Conservation (phyloP, 1,140 invertebrate species). For the Acromyrmex echinatior region DNA sequence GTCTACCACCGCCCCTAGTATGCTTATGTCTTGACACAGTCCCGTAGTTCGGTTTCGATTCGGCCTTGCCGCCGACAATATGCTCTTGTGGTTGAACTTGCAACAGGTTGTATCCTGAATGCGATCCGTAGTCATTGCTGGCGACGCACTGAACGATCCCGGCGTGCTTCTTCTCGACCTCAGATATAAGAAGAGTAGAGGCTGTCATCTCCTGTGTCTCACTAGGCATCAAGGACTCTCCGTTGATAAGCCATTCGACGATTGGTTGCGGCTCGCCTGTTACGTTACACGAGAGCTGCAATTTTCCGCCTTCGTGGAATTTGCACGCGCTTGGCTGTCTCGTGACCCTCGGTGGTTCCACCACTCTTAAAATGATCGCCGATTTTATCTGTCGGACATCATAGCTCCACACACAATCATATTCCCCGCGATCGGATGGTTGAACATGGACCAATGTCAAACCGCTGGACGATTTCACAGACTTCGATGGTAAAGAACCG, state of each 20-base stretch:
- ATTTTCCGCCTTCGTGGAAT: slow-evolving; percentile 89
- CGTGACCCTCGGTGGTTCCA: slow-evolving; percentile 88
- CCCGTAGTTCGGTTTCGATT: slow-evolving; percentile 78
- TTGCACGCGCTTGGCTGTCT: slow-evolving; percentile 87
- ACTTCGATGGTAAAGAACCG: slow-evolving; percentile 80
- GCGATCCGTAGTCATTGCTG: slow-evolving; percentile 92
- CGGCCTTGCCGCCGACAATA: slow-evolving; percentile 83
- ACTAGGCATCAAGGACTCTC: slow-evolving; percentile 88
- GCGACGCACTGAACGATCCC: slow-evolving; percentile 97
- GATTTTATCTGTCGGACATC: slow-evolving; percentile 81
- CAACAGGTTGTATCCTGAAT: slow-evolving; percentile 87
- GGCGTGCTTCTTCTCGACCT: slow-evolving; percentile 93
- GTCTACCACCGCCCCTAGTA: slow-evolving; percentile 81
- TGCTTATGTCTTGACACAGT: slow-evolving; percentile 81
- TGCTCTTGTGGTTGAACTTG: slow-evolving; percentile 92
- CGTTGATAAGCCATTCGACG: slow-evolving; percentile 95
- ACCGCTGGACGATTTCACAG: slow-evolving; percentile 76
- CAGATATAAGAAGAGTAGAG: slow-evolving; percentile 88
- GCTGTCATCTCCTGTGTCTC: slow-evolving; percentile 87
- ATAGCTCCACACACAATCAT: slow-evolving; percentile 85
- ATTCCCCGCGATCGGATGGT: slow-evolving; percentile 81
- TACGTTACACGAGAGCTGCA: slow-evolving; percentile 90
- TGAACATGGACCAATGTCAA: slow-evolving; percentile 82
- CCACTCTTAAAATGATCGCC: slow-evolving; percentile 84
- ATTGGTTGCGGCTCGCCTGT: slow-evolving; percentile 91